These are phyloP conservation scores for Cryptoprocta ferox DNA, from an alignment of 2,797 vertebrate genomes.

Conservation along the genomic window DNA sequence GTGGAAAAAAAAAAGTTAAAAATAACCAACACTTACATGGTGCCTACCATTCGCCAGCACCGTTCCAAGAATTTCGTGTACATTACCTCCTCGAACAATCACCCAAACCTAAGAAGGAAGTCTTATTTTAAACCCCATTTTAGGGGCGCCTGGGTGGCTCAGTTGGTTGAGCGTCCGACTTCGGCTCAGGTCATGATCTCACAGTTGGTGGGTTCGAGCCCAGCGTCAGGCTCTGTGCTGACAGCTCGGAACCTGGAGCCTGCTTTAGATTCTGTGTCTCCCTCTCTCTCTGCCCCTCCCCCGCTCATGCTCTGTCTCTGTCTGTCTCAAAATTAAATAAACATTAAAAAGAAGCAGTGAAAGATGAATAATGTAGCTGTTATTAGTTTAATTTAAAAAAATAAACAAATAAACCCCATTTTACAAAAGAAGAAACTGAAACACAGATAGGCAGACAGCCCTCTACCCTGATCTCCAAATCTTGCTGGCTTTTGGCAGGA, in stretches of 20 bases:
- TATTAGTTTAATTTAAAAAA: too few species aligned
- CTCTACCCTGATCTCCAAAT: not conserved
- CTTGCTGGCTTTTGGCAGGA: not conserved
- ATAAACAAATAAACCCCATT: not conserved
- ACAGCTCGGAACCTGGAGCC: too few species aligned
- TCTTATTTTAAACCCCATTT: not conserved
- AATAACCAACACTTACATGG: not conserved
- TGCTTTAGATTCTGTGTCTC: too few species aligned
- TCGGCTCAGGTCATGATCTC: too few species aligned
- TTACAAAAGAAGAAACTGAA: not conserved
- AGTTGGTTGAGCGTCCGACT: too few species aligned
- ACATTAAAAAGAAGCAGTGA: too few species aligned
- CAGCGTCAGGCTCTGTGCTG: too few species aligned
- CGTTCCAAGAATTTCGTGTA: not conserved
- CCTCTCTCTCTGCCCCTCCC: too few species aligned
- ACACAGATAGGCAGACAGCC: not conserved
- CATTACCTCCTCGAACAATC: not conserved
- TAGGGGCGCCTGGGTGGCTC: not conserved
- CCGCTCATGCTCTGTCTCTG: too few species aligned
- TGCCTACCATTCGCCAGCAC: not conserved
- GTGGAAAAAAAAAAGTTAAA: not conserved
- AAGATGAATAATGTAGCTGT: too few species aligned
- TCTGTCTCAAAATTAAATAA: too few species aligned
- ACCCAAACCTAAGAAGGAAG: not conserved
- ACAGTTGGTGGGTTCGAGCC: too few species aligned